Conservation (phyloP, 1,140 invertebrate species). For the Phymorhynchus buccinoides region DNA sequence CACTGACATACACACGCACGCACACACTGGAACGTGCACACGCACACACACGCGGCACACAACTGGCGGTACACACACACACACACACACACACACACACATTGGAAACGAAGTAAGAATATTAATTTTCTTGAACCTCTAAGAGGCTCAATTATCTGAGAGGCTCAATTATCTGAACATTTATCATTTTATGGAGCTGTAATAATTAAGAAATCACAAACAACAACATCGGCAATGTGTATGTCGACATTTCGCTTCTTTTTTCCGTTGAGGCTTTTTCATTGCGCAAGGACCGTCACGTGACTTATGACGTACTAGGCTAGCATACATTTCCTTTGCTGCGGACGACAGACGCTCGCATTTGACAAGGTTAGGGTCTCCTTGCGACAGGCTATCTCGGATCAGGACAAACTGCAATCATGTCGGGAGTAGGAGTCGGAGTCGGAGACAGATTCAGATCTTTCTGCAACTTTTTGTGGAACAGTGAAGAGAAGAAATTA, state of each 20-base stretch:
- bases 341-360: constrained; percentile 37
- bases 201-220: too few species aligned
- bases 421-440: constrained; percentile 44
- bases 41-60: too few species aligned
- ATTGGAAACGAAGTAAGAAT: too few species aligned
- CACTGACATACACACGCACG: not conserved
- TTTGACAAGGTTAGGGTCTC: constrained; percentile 52
- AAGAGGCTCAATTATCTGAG: too few species aligned
- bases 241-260: constrained; percentile 10
- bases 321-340: constrained; percentile 27
- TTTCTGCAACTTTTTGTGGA: constrained; percentile 53
- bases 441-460: constrained; percentile 41
- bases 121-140: too few species aligned
- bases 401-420: constrained; percentile 1
- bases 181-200: too few species aligned
- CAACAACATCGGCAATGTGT: too few species aligned
- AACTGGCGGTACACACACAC: too few species aligned
- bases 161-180: too few species aligned
- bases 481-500: constrained; percentile 50
- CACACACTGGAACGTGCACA: not conserved
- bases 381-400: constrained; percentile 28
- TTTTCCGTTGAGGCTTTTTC: constrained; percentile 14
- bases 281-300: constrained; percentile 26
- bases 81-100: too few species aligned
- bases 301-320: constrained; percentile 36